Evolutionary conservation across 2,888 invertebrate species (phyloP), one percentile per base, ranked within the genome.

Genomic region (Protonemura montana): DNA sequence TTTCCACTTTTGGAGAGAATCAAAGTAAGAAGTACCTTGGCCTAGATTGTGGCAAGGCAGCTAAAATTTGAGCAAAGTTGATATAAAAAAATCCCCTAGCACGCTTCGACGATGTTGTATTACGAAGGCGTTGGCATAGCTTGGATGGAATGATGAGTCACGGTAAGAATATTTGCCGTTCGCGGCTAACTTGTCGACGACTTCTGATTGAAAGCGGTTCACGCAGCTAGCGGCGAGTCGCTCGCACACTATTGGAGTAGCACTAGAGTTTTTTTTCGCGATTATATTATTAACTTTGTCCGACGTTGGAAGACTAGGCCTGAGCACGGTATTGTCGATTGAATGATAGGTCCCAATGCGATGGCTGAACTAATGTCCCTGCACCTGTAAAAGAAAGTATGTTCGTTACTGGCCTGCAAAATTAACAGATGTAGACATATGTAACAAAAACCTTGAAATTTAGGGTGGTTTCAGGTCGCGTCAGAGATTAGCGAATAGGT

Each of bases 281-380:
- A 59, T 59, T 59, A 59, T 41, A 41, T 59, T 59, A 59, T 59
- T 59, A 59, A 59, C 59, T 59, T 59, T 59, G 59, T 59, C 59
- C 82, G 82, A 85, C 85, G 35, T 76, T 85, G 85, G 87, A 87
- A 87, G 87, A 87, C 87, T 87, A 87, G 87, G 77, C 85, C 76
- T 85, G 87, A 87, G 87, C 87, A 87, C 85, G 59, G 28, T 76
- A 85, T 26, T 78, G 77, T 82, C 41, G 76, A 81, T 85, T 82
- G 76, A 82, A 21, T 82, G 30, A 77, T 81, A 29, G 82, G 82
- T 76, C 78, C 77, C 82, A 76, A 41, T 82, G 85, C 81, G 77
- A 85, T 82, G 82, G 87, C 87, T 82, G 87, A 76, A 85, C 82
- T 82, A 87, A 76, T 83, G 82, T 85, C 87, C 87, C 87, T 85